phyloP scores from a whole-genome alignment of 2,888 invertebrate genomes.

The Drosophila ustulata region DNA sequence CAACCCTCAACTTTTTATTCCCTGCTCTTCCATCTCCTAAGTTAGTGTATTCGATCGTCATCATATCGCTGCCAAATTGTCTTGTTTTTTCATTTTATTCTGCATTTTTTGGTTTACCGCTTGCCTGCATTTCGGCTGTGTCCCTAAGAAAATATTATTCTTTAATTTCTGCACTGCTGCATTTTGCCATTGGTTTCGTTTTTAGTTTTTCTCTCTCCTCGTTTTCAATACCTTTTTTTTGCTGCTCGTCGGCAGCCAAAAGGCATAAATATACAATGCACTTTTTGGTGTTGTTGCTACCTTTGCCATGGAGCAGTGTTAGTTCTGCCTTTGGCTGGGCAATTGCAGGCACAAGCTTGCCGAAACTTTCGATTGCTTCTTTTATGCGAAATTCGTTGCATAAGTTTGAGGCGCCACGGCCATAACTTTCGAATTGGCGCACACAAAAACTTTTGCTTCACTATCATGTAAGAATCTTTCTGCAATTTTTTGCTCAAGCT shows the following conservation, averaged over 20 bases:
- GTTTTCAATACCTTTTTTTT: background rate
- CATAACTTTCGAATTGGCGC: constrained; percentile 66
- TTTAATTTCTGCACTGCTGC: constrained; percentile 75
- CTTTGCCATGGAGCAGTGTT: constrained; percentile 32
- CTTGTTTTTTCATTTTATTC: constrained; percentile 10
- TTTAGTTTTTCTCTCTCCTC: constrained; percentile 2
- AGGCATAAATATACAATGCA: constrained; percentile 72
- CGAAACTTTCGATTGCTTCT: constrained; percentile 68
- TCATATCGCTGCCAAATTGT: background rate
- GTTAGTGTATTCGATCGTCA: constrained; percentile 25
- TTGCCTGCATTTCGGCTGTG: constrained; percentile 70
- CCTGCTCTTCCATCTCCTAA: background rate
- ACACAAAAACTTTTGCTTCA: constrained; percentile 64
- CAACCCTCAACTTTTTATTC: background rate
- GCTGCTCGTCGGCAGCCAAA: constrained; percentile 49
- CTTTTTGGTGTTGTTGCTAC: constrained; percentile 17
- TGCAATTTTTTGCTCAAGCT: constrained; percentile 56
- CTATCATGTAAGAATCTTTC: constrained; percentile 60
- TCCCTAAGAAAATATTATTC: constrained; percentile 76
- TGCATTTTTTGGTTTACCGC: constrained; percentile 53
- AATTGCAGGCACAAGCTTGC: constrained; percentile 39
- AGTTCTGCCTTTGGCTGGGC: constrained; percentile 29
- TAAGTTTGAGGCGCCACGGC: constrained; percentile 62
- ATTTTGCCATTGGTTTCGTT: constrained; percentile 42
- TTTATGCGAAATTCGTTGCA: constrained; percentile 65